Evolutionary conservation across 2,888 invertebrate genomes (phyloP), one percentile per base, ranked within the genome.

Genomic region (Plebejus anna): DNA sequence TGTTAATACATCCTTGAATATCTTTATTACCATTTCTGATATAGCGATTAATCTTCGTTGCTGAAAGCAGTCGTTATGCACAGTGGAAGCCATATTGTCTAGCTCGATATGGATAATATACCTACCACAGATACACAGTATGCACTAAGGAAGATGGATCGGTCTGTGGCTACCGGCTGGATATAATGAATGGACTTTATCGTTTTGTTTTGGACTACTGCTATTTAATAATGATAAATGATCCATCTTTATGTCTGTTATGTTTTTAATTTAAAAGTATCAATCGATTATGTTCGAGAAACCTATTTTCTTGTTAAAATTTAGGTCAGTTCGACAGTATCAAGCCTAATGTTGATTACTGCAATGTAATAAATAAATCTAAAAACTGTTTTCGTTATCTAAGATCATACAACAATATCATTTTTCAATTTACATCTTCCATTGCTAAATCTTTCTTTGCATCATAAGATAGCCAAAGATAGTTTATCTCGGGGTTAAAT

Each of bases 401-500:
- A 42, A 42, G 2, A 47, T 47, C 47, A 47, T 47, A 42, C 42
- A 42, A 42, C 42, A 51, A 51, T 51, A 51, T 11, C 11, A 16
- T 55, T 16, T 55, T 55, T 55, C 16, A 55, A 55, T 55, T 9
- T 55, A 55, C 0, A 55, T 16, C 16, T 16, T 55, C 55, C 4
- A 55, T 16, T 55, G 16, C 55, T 55, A 55, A 47, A 47, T 47
- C 4, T 16, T 55, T 55, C 55, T 16, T 55, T 55, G 55, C 16
- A 55, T 3, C 4, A 55, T 55, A 55, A 51, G 13, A 51, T 51
- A 51, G 51, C 51, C 13, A 13, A 55, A 55, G 11, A 61, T 28
- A 61, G 28, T 61, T 61, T 61, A 61, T 28, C 11, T 61, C 9
- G 61, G 28, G 61, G 28, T 61, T 61, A 61, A 61, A 61, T 61